Evolutionary conservation across 2,113 vertebrate genomes (phyloP), one percentile per base, ranked within the genome.

Genomic region (Reinhardtius hippoglossoides): DNA sequence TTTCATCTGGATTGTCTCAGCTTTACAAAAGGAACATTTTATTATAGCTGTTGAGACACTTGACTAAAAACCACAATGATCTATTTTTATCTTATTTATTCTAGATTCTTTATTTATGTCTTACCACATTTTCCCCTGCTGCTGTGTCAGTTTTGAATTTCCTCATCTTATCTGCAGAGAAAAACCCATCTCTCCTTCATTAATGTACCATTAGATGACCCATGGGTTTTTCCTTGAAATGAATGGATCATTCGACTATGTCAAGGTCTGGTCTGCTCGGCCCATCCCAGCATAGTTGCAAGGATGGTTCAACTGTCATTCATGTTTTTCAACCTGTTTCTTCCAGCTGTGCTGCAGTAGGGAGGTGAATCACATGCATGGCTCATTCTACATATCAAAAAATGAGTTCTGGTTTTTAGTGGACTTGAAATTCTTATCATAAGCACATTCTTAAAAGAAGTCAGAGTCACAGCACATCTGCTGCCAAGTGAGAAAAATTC

Each of bases 401-500:
- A 52, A n/a, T 44, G 35, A 40, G 4, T 18, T 57, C 15, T 42
- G 12, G 13, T 21, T 58, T 66, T 20, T 16, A 12, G 5, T 31
- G 9, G 42, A 60, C n/a, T 27, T 55, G 23, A 18, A 21, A 57
- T 46, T 44, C 3, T 54, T 21, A 44, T 44, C 24, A 4, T 20
- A 14, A 48, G 13, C 56, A 18, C 3, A 2, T 46, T 59, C 52
- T 71, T 60, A 40, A 40, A 62, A 68, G 0, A 9, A 60, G 63
- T 46, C 67, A 2, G 48, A 74, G 60, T 63, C 9, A 42, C 40
- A 61, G 55, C n/a, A 54, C 16, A 75, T 59, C 37, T 67, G 61
- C 79, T 58, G 69, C 48, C 46, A 63, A 80, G 67, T 67, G 52
- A 66, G 52, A 75, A 67, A 23, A 78, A 80, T 64, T 61, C 62